Evolutionary conservation across 2,797 vertebrate species (phyloP).

Genomic region (Rhinichthys osculus): DNA sequence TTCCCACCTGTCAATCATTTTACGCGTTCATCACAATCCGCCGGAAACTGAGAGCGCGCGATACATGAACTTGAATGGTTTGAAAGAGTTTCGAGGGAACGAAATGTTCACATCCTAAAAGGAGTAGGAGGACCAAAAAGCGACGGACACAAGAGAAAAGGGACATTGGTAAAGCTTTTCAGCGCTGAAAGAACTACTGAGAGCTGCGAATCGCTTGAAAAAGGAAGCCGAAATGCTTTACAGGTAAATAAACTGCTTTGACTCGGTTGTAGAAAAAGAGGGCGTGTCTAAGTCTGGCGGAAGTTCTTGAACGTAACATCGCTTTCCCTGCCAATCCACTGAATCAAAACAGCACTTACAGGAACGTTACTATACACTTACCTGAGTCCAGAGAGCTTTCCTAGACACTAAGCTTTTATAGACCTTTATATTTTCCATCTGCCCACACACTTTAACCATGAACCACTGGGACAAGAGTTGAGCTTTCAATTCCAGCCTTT

Average conservation of each 20-base stretch:
- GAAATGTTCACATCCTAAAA: not conserved
- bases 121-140: not conserved
- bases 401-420: slow-evolving; percentile 27
- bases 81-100: not conserved
- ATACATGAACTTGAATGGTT: not conserved
- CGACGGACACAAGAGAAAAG: not conserved
- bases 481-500: slow-evolving; percentile 18
- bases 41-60: not conserved
- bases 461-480: slow-evolving; percentile 18
- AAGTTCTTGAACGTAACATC: not conserved
- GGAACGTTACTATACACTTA: not conserved
- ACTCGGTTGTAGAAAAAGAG: not conserved
- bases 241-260: not conserved
- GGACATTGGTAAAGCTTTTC: not conserved
- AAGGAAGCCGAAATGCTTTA: not conserved
- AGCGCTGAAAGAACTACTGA: not conserved
- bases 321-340: not conserved
- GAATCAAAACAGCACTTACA: slow-evolving; percentile 22
- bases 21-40: not conserved
- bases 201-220: not conserved
- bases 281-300: not conserved
- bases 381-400: slow-evolving; percentile 15
- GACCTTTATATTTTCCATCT: slow-evolving; percentile 29
- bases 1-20: slow-evolving; percentile 6
- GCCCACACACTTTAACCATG: slow-evolving; percentile 21